Evolutionary conservation across 2,113 vertebrate genomes (phyloP), one percentile per base, ranked within the genome.

Genomic region (Ptychochromis oligacanthus): DNA sequence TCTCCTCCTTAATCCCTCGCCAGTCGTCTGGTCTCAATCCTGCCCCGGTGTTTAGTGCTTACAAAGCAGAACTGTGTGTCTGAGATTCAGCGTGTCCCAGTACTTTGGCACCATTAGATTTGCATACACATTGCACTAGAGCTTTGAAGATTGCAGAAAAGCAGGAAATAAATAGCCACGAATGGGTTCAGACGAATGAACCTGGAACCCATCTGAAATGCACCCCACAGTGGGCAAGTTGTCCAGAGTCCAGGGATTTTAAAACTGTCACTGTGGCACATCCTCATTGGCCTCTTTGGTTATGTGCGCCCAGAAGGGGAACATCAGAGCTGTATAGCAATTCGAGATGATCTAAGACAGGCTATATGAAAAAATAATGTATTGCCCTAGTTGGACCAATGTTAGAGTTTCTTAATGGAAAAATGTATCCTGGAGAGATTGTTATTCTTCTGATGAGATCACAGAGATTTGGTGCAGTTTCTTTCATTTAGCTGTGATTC

Each of bases 21-120:
- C 89, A 86, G 86, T 80, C 56, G 72, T 87, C 86, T 91, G 82
- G 83, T 90, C 85, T 86, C 90, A 79, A 86, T 86, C 91, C 88
- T 82, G 87, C 82, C 90, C 85, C 43, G 11, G 78, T 90, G 89
- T 93, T 93, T 90, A 92, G 85, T 93, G 93, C 95, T 95, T 93
- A 94, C 92, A 89, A 76, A 89, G 93, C 91, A 92, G 84, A 92
- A 89, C 84, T 74, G 82, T 75, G 84, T 87, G 85, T 76, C 87
- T 77, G 80, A 90, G 90, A 91, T 89, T 90, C 87, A 91, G 61
- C 67, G 84, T 89, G 89, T 88, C 92, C 93, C 85, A 52, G 85
- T 90, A 86, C 87, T 87, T 90, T 84, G 77, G 88, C 88, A 82
- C 70, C 77, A 77, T 83, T 60, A 84, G 76, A 94, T 94, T 94